Evolutionary conservation across 2,113 vertebrate genomes (phyloP).

Genomic region (Lucifuga dentata): DNA sequence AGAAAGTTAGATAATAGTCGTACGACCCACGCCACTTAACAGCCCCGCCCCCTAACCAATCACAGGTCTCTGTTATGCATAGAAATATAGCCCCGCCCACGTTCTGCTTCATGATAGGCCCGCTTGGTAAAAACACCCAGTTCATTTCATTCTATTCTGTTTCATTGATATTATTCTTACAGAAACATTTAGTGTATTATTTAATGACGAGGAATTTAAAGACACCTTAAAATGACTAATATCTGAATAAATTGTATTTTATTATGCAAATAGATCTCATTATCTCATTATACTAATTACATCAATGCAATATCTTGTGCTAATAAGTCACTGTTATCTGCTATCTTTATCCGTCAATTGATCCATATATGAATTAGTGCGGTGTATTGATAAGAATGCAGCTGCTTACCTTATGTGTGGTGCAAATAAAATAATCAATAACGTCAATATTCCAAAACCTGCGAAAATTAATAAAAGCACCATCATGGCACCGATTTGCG

Average conservation of each 20-base stretch:
- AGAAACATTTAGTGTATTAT: slow-evolving; percentile 4
- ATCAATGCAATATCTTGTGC: slow-evolving; percentile 24
- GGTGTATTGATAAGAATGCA: accelerated
- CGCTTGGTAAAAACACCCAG: slow-evolving; percentile 34
- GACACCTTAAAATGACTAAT: background rate
- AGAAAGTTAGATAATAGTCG: slow-evolving; percentile 38
- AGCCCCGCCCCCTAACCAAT: slow-evolving; percentile 64
- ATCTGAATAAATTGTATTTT: background rate
- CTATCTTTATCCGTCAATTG: background rate
- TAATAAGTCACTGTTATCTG: slow-evolving; percentile 9
- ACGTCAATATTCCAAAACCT: slow-evolving; percentile 73
- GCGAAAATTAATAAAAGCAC: slow-evolving; percentile 75
- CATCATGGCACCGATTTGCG: slow-evolving; percentile 47
- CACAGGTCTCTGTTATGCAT: slow-evolving; percentile 4
- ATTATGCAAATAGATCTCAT: background rate
- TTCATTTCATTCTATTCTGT: slow-evolving; percentile 32
- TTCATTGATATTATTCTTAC: slow-evolving; percentile 36
- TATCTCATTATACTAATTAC: slow-evolving; percentile 1
- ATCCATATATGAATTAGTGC: background rate
- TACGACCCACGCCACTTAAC: slow-evolving; percentile 58
- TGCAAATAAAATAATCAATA: slow-evolving; percentile 82
- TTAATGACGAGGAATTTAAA: background rate
- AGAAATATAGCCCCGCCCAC: slow-evolving; percentile 67
- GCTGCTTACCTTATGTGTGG: slow-evolving; percentile 87
- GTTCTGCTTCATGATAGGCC: slow-evolving; percentile 62